Percentiles rank a stretch among this genome's conserved stretches.
Evolutionary conservation across 2,888 invertebrate species (phyloP).

Genomic region (Mesochorus sp.): DNA sequence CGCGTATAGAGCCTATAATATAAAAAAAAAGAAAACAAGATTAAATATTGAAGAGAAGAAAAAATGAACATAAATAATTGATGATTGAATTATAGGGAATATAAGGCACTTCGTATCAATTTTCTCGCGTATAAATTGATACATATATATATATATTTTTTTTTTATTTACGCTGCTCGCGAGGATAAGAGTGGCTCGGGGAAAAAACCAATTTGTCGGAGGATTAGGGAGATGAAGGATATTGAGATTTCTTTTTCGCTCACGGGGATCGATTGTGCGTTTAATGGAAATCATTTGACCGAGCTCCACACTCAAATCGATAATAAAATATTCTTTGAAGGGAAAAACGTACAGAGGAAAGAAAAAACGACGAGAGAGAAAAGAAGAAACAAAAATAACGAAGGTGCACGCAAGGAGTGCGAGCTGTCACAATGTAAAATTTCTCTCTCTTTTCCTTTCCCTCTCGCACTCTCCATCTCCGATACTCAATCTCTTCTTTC

Average conservation of each 20-base stretch:
- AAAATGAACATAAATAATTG: background rate
- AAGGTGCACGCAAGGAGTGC: background rate
- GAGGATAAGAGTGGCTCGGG: background rate
- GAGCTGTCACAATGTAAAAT: constrained; percentile 12
- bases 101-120: no score
- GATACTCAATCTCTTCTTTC: background rate
- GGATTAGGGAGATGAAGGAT: constrained; percentile 1
- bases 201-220: constrained; percentile 37
- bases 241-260: constrained; percentile 42
- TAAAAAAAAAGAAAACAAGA: constrained; percentile 18
- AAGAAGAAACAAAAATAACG: constrained; percentile 17
- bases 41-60: no score
- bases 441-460: background rate
- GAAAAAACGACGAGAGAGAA: background rate
- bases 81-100: background rate
- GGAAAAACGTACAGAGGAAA: constrained; percentile 1
- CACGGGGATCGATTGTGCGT: constrained; percentile 44
- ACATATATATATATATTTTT: background rate
- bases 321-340: constrained; percentile 40
- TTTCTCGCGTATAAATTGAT: no score
- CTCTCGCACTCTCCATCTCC: no score
- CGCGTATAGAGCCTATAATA: constrained; percentile 67
- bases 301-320: constrained; percentile 38
- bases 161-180: background rate
- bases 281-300: constrained; percentile 50